phyloP scores from a whole-genome alignment of 2,797 vertebrate species.

The Sebastes nivosus region DNA sequence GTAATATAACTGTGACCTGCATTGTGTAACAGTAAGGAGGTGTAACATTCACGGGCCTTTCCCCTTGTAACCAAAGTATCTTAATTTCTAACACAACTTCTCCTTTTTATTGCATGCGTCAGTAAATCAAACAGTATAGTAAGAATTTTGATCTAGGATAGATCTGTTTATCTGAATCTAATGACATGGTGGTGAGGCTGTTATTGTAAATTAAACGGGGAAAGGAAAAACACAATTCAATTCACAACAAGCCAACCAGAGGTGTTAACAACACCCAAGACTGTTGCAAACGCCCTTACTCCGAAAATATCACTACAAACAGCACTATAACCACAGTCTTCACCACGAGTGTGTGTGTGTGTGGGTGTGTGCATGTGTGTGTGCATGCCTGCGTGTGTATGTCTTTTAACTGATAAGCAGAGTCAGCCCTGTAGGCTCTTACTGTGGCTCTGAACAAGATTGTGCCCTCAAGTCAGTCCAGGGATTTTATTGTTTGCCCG shows the following conservation, averaged over 20 bases:
- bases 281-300: conserved; percentile 75
- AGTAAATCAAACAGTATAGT: neutral
- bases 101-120: conserved; percentile 42
- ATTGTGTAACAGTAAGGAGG: neutral
- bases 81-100: conserved; percentile 46
- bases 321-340: conserved; percentile 16
- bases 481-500: neutral
- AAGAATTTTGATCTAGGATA: neutral
- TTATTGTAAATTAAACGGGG: neutral
- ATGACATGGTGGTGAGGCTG: neutral
- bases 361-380: neutral
- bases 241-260: conserved; percentile 36
- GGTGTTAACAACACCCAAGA: conserved; percentile 73
- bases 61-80: neutral
- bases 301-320: conserved; percentile 40
- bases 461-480: neutral
- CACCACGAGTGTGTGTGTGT: conserved; percentile 18
- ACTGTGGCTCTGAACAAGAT: neutral
- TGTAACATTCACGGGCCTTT: neutral
- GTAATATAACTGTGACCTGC: neutral
- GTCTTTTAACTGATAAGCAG: neutral
- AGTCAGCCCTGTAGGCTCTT: neutral
- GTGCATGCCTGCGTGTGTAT: neutral
- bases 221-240: conserved; percentile 23
- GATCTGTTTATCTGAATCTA: neutral